Evolutionary conservation across 2,888 invertebrate genomes (phyloP).

Genomic region (Spisula solida): DNA sequence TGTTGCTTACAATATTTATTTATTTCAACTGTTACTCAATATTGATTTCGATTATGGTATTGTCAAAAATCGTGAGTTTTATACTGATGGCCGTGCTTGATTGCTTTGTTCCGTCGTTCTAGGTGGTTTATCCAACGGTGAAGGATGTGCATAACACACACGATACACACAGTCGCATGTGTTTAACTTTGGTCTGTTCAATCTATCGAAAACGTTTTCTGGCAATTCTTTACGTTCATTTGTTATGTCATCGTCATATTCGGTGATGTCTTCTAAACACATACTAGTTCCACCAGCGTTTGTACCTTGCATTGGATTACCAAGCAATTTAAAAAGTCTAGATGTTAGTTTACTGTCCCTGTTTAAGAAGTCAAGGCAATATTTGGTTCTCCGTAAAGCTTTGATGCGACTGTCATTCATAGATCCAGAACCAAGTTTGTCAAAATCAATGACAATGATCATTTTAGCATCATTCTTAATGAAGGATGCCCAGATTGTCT

Average conservation of each 20-base stretch:
- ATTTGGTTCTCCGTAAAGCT: not conserved
- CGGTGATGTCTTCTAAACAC: not conserved
- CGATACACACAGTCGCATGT: slow-evolving; percentile 8
- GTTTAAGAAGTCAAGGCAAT: slow-evolving; percentile 9
- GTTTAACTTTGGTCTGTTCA: not conserved
- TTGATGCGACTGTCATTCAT: not conserved
- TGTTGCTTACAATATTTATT: no score
- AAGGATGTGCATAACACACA: slow-evolving; percentile 9
- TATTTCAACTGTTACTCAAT: no score
- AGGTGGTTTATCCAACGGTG: not conserved
- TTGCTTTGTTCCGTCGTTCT: no score
- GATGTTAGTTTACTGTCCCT: not conserved
- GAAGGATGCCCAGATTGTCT: slow-evolving; percentile 13
- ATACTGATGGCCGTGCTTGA: no score
- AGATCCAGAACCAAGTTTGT: slow-evolving; percentile 1
- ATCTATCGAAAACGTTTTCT: not conserved
- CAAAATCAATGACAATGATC: slow-evolving; percentile 18
- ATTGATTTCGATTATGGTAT: no score
- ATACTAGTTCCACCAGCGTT: no score
- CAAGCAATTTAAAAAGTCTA: not conserved
- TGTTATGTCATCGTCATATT: not conserved
- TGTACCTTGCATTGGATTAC: not conserved
- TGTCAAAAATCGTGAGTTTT: no score
- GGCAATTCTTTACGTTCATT: not conserved
- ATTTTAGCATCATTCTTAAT: not conserved